Conservation (phyloP, 2,888 invertebrate genomes). For the Drosophila multiciliata region DNA sequence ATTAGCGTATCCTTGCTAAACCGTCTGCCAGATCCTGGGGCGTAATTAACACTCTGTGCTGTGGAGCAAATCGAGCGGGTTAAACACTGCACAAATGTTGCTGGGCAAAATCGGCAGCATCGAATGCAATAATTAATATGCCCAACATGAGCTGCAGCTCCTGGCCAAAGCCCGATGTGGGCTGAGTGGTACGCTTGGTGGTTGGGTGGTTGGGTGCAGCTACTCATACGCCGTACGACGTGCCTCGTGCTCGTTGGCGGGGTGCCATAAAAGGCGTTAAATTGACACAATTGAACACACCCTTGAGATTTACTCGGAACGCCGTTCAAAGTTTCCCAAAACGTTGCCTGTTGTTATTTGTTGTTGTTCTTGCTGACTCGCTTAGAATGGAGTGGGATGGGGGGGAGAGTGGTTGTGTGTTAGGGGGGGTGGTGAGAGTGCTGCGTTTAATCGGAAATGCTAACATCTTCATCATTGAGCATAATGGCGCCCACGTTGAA, state of each 20-base stretch:
- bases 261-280: conserved; percentile 77
- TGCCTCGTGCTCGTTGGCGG: conserved; percentile 32
- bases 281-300: conserved; percentile 81
- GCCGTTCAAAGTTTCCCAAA: conserved; percentile 33
- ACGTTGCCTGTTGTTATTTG: conserved; percentile 28
- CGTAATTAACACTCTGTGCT: conserved; percentile 71
- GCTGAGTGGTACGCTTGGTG: background rate
- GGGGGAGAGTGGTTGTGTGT: background rate
- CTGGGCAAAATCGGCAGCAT: conserved; percentile 23
- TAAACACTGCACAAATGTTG: conserved; percentile 60
- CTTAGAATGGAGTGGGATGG: conserved; percentile 2
- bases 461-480: conserved; percentile 75
- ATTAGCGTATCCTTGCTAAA: conserved; percentile 7
- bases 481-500: conserved; percentile 47
- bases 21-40: conserved; percentile 15
- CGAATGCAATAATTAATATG: conserved; percentile 77
- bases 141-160: conserved; percentile 59
- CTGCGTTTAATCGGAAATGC: conserved; percentile 73
- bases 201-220: background rate
- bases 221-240: conserved; percentile 3
- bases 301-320: conserved; percentile 69
- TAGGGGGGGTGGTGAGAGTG: conserved; percentile 16
- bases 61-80: conserved; percentile 67
- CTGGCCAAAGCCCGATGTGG: conserved; percentile 21
- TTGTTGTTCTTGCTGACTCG: conserved; percentile 29